Base-by-base conservation (phyloP, 2,888 invertebrate genomes). In the Hypsopygia costalis region DNA sequence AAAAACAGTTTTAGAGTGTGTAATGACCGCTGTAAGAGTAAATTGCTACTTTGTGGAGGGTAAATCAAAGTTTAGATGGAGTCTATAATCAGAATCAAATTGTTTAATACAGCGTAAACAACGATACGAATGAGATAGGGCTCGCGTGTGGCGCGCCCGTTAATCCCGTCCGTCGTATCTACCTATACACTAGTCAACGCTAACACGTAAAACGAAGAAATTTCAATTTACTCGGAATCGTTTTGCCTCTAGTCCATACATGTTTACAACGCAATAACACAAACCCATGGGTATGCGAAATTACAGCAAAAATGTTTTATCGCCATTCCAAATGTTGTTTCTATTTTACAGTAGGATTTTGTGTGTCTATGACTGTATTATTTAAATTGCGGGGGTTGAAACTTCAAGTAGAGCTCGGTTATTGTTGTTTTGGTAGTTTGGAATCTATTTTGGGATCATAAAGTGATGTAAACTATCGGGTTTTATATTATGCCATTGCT, bases 81-180 rank as follows among this genome's bases (percentile, higher is more conserved):
- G 69, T 70, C 71, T 80, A 78, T 81, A 81, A 82, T 82, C 78
- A 81, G 72, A 75, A 81, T 74, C 67, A 78, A 81, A 83, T 77
- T 78, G 83, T 81, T 79, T 82, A 81, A 81, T 85, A 80, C 66
- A 69, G 73, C 81, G 74, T 81, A 78, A 80, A 83, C 78, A 75
- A 76, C 79, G 81, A 81, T 81, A 71, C 56, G 70, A 69, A 70
- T 64, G 69, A 76, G 82, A 82, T 82, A 81, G 74, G 58, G 56
- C 46, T 83, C 68, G 83, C 85, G 82, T 85, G 85, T 51, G 58
- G 51, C 48, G 55, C 36, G 60, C 59, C 77, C 75, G 81, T 85
- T 85, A 81, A 81, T 81, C 78, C 81, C 57, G 43, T 51, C 40
- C 47, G 48, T 4, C 8, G 6, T n/a, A 6, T 25, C 25, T 46